phyloP scores from a whole-genome alignment of 2,888 invertebrate genomes.

The Spisula solida region DNA sequence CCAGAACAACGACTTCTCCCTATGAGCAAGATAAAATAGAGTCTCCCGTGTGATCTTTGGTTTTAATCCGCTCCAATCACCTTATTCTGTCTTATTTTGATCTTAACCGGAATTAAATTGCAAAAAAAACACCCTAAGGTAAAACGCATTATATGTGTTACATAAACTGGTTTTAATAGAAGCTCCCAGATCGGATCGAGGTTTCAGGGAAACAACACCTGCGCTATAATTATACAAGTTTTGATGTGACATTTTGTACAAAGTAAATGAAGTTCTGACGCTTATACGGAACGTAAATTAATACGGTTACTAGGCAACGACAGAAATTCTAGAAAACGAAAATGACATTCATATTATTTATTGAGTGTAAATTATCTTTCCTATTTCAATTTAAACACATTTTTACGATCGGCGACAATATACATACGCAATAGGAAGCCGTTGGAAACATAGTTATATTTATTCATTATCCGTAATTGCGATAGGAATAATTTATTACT shows the following conservation, averaged over 20 bases:
- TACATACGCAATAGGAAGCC: too few relatives aligned
- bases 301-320: constrained; percentile 7
- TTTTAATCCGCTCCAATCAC: too few relatives aligned
- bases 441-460: background rate
- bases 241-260: background rate
- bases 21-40: too few relatives aligned
- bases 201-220: background rate
- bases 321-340: background rate
- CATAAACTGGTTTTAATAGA: background rate
- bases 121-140: background rate
- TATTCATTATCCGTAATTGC: background rate
- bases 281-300: background rate
- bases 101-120: background rate
- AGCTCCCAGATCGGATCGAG: background rate
- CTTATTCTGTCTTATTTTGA: background rate
- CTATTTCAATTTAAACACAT: background rate
- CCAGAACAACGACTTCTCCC: too few relatives aligned
- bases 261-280: background rate
- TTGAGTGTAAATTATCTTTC: background rate
- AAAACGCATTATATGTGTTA: background rate
- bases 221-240: constrained; percentile 5
- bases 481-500: too few relatives aligned
- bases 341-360: background rate
- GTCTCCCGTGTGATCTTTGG: too few relatives aligned
- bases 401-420: background rate